Evolutionary conservation across 2,888 invertebrate species (phyloP).

Genomic region (Synanthedon myopaeformis): DNA sequence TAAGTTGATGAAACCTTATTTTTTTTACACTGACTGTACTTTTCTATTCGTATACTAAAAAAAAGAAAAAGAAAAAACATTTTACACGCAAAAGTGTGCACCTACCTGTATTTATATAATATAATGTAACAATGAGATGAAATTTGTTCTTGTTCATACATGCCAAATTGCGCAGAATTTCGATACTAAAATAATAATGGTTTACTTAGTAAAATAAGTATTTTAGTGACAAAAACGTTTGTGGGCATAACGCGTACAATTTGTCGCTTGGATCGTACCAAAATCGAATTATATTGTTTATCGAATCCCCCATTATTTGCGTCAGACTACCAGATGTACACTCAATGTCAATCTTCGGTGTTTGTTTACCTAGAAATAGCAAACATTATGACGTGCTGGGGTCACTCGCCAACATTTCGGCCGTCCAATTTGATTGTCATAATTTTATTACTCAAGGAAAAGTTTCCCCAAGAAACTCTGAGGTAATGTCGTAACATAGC

Average conservation of each 20-base stretch:
- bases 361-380: slow-evolving; percentile 66
- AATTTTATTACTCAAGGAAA: slow-evolving; percentile 35
- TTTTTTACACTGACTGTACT: too few species aligned
- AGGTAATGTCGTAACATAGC: slow-evolving; percentile 21
- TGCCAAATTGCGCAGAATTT: too few species aligned
- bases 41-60: too few species aligned
- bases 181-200: too few species aligned
- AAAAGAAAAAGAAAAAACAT: too few species aligned
- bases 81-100: too few species aligned
- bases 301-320: slow-evolving; percentile 59
- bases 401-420: slow-evolving; percentile 51
- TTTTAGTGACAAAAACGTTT: background rate
- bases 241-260: slow-evolving; percentile 23
- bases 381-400: slow-evolving; percentile 50
- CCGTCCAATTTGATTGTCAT: slow-evolving; percentile 55
- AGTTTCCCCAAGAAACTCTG: slow-evolving; percentile 9
- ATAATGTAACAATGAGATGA: too few species aligned
- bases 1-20: too few species aligned
- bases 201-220: too few species aligned
- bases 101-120: too few species aligned
- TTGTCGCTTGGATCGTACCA: slow-evolving; percentile 39
- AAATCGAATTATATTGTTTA: slow-evolving; percentile 68
- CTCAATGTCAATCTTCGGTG: slow-evolving; percentile 61
- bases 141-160: too few species aligned
- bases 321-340: slow-evolving; percentile 65